phyloP scores from a whole-genome alignment of 2,888 invertebrate species.

The Stenotaenia linearis region DNA sequence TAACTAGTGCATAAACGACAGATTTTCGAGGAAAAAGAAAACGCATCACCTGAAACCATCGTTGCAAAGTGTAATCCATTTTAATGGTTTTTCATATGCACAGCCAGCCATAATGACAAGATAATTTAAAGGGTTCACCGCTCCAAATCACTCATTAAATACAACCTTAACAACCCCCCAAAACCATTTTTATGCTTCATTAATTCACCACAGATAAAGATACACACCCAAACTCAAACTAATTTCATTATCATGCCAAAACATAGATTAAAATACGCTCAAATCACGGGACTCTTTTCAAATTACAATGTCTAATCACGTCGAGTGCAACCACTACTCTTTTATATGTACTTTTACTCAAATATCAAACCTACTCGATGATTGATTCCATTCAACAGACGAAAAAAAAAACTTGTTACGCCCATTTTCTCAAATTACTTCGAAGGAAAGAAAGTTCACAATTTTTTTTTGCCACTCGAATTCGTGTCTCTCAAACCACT shows the following conservation, averaged over 20 bases:
- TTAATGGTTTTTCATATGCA: slow-evolving; percentile 19
- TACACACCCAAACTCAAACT: slow-evolving; percentile 19
- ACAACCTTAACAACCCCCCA: slow-evolving; percentile 17
- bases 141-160: slow-evolving; percentile 19
- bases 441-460: background rate
- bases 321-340: background rate
- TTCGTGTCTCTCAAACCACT: background rate
- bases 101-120: slow-evolving; percentile 15
- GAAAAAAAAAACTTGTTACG: background rate
- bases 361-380: background rate
- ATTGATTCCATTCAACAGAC: background rate
- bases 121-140: slow-evolving; percentile 19
- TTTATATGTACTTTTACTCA: background rate
- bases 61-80: slow-evolving; percentile 19
- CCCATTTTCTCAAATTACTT: background rate
- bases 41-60: slow-evolving; percentile 19
- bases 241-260: slow-evolving; percentile 19
- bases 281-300: background rate
- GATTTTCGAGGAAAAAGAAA: slow-evolving; percentile 14
- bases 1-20: slow-evolving; percentile 19
- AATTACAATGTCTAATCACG: background rate
- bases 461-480: background rate
- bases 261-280: slow-evolving; percentile 1
- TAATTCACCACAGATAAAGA: slow-evolving; percentile 13
- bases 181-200: slow-evolving; percentile 19